phyloP scores from a whole-genome alignment of 1,140 invertebrate species.

The Calephelis nemesis region DNA sequence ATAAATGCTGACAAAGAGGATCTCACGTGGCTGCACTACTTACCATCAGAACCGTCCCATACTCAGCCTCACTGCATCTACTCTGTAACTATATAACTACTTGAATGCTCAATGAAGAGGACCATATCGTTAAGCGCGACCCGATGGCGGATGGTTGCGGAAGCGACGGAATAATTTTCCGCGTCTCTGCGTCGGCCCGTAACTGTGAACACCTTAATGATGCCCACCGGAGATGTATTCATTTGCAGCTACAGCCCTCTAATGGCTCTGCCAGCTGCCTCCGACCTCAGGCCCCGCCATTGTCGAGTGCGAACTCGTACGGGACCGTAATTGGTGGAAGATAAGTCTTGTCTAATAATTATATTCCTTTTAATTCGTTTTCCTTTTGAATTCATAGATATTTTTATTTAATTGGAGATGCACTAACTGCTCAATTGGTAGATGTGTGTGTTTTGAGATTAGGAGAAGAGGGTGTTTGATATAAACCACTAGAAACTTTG shows the following conservation, averaged over 20 bases:
- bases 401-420: too few relatives aligned
- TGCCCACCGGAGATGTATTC: slow-evolving; percentile 37
- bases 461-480: too few relatives aligned
- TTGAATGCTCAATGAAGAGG: slow-evolving; percentile 19
- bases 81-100: background rate
- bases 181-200: slow-evolving; percentile 52
- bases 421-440: too few relatives aligned
- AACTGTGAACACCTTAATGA: slow-evolving; percentile 54
- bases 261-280: background rate
- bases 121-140: slow-evolving; percentile 6
- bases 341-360: too few relatives aligned
- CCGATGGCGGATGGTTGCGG: slow-evolving; percentile 38
- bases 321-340: background rate
- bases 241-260: slow-evolving; percentile 20
- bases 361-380: too few relatives aligned
- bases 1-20: too few relatives aligned
- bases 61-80: too few relatives aligned
- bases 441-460: too few relatives aligned
- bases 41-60: too few relatives aligned
- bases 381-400: too few relatives aligned
- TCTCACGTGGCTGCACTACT: too few relatives aligned
- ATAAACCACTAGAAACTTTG: too few relatives aligned
- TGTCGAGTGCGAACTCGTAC: slow-evolving; percentile 3
- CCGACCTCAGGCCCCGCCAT: background rate
- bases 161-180: slow-evolving; percentile 62